These are phyloP conservation scores for Bambusicola thoracicus DNA, from an alignment of 2,113 vertebrate species.

Conservation along the genomic window DNA sequence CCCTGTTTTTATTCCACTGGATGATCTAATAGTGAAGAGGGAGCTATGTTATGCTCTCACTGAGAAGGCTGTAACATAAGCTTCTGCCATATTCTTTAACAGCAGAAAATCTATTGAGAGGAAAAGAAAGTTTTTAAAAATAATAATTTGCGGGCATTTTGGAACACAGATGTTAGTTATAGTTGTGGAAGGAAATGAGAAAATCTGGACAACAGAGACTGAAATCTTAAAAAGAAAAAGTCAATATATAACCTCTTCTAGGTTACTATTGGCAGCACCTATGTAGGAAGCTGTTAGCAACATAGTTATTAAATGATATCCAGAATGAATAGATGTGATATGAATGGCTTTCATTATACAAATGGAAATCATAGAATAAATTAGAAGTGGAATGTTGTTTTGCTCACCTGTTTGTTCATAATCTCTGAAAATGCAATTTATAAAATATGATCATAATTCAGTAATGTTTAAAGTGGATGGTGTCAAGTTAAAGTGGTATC, in stretches of 20 bases:
- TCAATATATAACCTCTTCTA: neutral
- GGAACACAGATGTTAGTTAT: too few species aligned
- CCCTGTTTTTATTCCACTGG: neutral
- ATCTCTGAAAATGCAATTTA: neutral
- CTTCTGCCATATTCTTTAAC: neutral
- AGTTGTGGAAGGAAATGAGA: neutral
- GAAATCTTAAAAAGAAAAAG: neutral
- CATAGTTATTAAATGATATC: neutral
- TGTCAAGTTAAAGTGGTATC: neutral
- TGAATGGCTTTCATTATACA: neutral
- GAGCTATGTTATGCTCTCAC: neutral
- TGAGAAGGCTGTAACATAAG: neutral
- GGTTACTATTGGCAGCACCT: neutral
- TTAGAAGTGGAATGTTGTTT: neutral
- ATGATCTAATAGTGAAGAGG: neutral
- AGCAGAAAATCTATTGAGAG: neutral
- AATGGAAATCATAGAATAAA: neutral
- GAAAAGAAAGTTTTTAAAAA: neutral
- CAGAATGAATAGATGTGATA: neutral
- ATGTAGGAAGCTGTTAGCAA: neutral
- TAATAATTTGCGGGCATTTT: too few species aligned
- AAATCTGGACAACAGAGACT: neutral
- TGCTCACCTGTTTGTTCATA: neutral
- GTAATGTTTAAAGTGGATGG: neutral
- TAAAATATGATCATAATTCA: neutral